Evolutionary conservation across 2,888 invertebrate species (phyloP), one percentile per base, ranked within the genome.

Genomic region (Imbricaverruca yamaguchii): DNA sequence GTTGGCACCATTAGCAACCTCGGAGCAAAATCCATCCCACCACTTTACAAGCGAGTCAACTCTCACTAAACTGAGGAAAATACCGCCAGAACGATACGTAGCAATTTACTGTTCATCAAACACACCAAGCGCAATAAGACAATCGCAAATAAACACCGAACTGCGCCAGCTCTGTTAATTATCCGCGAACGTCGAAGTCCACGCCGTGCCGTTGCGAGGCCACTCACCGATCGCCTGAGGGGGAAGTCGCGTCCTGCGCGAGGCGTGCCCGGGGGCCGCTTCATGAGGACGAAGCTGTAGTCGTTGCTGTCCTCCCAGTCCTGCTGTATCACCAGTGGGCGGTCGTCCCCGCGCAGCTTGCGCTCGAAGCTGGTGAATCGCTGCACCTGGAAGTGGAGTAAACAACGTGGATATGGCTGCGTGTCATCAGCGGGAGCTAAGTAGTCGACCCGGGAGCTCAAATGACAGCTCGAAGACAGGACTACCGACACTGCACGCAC

Each of bases 221-320:
- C 18, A 69, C 69, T 69, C 69, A 69, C 69, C 39, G 69, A 69
- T 69, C 69, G 13, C 69, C 69, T 39, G 69, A 69, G 69, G 15
- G 69, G 69, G 69, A 69, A 69, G 69, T 69, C 69, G 15, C 69
- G 69, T 39, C 69, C 69, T 39, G 69, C 18, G 15, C 69, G 69
- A 6, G 69, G 69, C 15, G 69, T 69, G 39, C 69, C 69, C 69
- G 69, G 69, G 8, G 69, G 69, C 39, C 69, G 69, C 69, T 69
- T 69, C 69, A 39, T 69, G 39, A 69, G 69, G 12, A 69, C 69
- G 69, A 69, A 69, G 69, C 69, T 69, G 69, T 53, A 69, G 39
- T 69, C 69, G 39, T 10, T 18, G 39, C 8, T 12, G 18, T 39
- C 39, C 18, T 39, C 11, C 69, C 69, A 69, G 39, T 69, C 69